Percentiles rank a stretch among this genome's conserved stretches.
Conservation (phyloP, 2,113 vertebrate species). For the Bos taurus region DNA sequence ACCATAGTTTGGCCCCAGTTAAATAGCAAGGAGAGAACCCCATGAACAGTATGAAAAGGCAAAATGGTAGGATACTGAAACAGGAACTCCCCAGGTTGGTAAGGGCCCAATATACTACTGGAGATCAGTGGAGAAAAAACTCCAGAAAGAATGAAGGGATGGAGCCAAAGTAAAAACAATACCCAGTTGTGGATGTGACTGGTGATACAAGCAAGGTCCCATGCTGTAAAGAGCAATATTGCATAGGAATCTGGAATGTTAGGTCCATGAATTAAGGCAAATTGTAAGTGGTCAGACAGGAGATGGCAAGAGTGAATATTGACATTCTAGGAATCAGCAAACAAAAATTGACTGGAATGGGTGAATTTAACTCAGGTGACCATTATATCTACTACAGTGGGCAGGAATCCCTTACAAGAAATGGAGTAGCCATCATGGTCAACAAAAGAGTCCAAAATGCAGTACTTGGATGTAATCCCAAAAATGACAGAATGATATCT, state of each 20-base stretch:
- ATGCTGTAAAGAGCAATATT: not conserved
- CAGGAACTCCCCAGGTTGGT: not conserved
- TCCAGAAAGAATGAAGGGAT: not conserved
- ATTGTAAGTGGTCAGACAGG: not conserved
- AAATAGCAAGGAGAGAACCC: not conserved
- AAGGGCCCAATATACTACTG: not conserved
- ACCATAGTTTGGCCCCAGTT: not conserved
- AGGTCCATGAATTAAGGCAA: not conserved
- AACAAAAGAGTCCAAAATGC: not conserved
- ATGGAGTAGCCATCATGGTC: not conserved
- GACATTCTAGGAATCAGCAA: rapidly evolving
- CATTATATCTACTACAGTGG: not conserved
- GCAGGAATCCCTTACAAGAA: not conserved
- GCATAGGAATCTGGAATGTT: not conserved
- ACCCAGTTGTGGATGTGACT: not conserved
- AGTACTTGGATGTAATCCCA: not conserved
- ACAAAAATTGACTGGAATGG: not conserved
- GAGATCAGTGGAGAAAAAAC: not conserved
- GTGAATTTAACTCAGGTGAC: not conserved
- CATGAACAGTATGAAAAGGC: not conserved
- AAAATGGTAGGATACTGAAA: not conserved
- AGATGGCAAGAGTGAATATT: not conserved
- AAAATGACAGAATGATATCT: not conserved
- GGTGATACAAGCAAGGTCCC: not conserved
- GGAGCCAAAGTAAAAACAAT: not conserved